phyloP scores from a whole-genome alignment of 2,113 vertebrate species.

The Merops nubicus region DNA sequence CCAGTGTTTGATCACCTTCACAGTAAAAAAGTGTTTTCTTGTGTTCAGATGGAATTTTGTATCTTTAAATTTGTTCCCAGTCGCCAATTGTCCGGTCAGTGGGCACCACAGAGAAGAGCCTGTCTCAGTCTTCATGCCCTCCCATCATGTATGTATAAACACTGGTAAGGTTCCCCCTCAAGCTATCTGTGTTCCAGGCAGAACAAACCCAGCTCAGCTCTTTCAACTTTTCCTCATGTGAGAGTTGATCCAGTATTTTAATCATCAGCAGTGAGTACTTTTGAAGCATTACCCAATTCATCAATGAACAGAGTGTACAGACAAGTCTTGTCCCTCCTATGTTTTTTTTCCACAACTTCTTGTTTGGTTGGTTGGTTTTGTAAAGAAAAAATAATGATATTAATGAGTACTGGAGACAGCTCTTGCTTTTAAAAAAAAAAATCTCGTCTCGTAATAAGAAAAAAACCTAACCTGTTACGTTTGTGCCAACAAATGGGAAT shows the following conservation, averaged over 20 bases:
- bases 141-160: background rate
- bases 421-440: background rate
- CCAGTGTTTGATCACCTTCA: background rate
- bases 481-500: background rate
- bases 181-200: background rate
- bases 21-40: background rate
- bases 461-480: background rate
- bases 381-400: background rate
- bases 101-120: background rate
- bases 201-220: background rate
- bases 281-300: background rate
- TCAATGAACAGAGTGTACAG: background rate
- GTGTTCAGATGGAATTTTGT: background rate
- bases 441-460: background rate
- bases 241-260: background rate
- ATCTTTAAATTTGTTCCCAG: background rate
- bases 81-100: background rate
- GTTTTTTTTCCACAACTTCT: background rate
- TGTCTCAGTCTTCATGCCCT: background rate
- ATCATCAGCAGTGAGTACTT: background rate
- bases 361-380: background rate
- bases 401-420: background rate
- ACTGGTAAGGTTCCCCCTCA: background rate
- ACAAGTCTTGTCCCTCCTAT: background rate
- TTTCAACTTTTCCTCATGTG: background rate